Evolutionary conservation across 2,797 vertebrate species (phyloP).

Genomic region (Notamacropus eugenii): DNA sequence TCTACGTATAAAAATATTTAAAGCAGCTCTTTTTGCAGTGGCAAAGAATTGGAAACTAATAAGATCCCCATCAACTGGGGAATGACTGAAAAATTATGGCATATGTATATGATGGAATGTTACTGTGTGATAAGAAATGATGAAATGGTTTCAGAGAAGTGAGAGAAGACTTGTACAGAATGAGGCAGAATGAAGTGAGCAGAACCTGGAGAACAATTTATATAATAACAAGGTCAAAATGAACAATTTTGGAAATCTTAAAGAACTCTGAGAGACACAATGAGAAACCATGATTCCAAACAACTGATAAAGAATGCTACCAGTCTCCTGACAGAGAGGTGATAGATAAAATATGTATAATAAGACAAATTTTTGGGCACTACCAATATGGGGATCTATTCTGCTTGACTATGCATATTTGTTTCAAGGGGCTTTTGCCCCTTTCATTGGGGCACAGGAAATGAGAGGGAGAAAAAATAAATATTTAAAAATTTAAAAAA

Average conservation of each 20-base stretch:
- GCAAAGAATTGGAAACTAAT: not conserved
- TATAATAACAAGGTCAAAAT: not conserved
- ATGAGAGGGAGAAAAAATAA: not conserved
- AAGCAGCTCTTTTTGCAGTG: not conserved
- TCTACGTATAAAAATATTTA: not conserved
- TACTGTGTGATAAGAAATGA: not conserved
- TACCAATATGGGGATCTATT: not conserved
- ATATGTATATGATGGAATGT: not conserved
- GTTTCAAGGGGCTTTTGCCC: not conserved
- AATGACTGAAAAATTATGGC: not conserved
- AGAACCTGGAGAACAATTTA: not conserved
- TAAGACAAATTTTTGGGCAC: not conserved
- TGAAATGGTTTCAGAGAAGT: not conserved
- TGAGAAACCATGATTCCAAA: not conserved
- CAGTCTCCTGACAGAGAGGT: not conserved
- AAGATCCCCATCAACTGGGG: not conserved
- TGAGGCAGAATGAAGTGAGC: not conserved
- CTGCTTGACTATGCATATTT: not conserved
- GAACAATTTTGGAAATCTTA: not conserved
- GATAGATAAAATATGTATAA: not conserved
- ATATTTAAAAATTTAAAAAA: not conserved
- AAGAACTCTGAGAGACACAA: not conserved
- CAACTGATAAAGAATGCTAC: not conserved
- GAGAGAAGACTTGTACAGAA: not conserved
- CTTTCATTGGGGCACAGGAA: not conserved